Evolutionary conservation across 2,797 vertebrate genomes (phyloP), one percentile per base, ranked within the genome.

Genomic region (Adrianichthys oophorus): DNA sequence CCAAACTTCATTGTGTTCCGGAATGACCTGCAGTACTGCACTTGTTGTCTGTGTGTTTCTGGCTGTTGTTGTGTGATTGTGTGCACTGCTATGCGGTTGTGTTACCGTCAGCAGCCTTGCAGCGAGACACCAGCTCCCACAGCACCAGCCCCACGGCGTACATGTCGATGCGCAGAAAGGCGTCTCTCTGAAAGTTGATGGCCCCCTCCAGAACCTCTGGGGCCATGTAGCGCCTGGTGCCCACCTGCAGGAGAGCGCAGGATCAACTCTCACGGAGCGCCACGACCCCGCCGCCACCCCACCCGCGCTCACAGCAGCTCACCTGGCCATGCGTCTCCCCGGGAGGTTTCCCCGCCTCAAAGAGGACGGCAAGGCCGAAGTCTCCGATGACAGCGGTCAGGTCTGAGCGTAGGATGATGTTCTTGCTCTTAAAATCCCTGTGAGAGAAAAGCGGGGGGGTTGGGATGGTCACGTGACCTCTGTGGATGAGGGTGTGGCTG

Each of bases 381-480:
- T 98, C 96, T 0, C 94, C 96, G 7, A 98, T 85, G 21, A 97
- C 91, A 0, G 95, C 95, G 0, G 94, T 94, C 79, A 98, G 89
- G 85, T 98, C 96, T 0, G 87, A 89, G 79, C 93, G 94, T 83
- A 98, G 67, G 89, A 98, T 89, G 52, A 98, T 93, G 21, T 98
- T 98, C 90, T 98, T 98, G 88, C 96, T 98, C 88, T 98, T 98
- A 69, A 98, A 95, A 79, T 98, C 96, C 92, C 96, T 98, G 75
- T 53, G 12, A 65, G 46, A 15, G 3, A 18, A 15, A 29, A 2
- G 15, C 17, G 23, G 18, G 19, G 14, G 10, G n/a, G n/a, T 15
- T 18, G 55, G 12, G 0, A 1, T 7, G 12, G 8, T 56, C 21
- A 56, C 54, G 17, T n/a, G 42, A 44, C 16, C 16, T n/a, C 42